Percentiles rank a stretch among this genome's conserved stretches.
These are phyloP conservation scores for Plectus sambesii DNA, from an alignment of 1,140 invertebrate species.

Conservation along the genomic window DNA sequence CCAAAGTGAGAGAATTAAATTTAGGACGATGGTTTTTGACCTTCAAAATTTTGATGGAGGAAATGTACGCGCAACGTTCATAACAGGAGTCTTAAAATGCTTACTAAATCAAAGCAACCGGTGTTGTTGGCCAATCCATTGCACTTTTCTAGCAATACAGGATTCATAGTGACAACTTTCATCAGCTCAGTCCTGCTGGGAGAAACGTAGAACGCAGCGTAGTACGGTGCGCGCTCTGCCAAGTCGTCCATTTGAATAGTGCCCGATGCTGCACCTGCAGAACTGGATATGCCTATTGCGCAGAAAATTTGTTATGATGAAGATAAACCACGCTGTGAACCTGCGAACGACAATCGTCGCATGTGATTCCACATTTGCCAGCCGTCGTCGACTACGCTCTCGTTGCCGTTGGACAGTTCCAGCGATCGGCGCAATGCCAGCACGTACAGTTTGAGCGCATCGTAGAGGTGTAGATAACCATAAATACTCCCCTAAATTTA, in stretches of 20 bases:
- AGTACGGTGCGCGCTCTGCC: constrained; percentile 35
- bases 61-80: too few species aligned
- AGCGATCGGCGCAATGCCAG: constrained; percentile 25
- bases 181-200: constrained; percentile 42
- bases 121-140: constrained; percentile 36
- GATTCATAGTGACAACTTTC: constrained; percentile 41
- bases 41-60: too few species aligned
- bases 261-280: constrained; percentile 29
- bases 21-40: too few species aligned
- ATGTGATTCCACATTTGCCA: constrained; percentile 35
- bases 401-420: constrained; percentile 14
- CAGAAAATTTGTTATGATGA: constrained; percentile 5
- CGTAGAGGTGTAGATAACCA: constrained; percentile 37
- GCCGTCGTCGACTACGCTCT: constrained; percentile 25
- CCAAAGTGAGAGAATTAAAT: too few species aligned
- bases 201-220: constrained; percentile 37
- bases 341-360: constrained; percentile 30
- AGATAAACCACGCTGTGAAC: constrained; percentile 24
- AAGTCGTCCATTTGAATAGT: constrained; percentile 39
- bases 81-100: too few species aligned
- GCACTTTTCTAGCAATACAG: constrained; percentile 29
- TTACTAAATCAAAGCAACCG: constrained; percentile 38
- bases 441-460: constrained; percentile 34
- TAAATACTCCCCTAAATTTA: constrained; percentile 31
- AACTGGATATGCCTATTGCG: constrained; percentile 24